Conservation (phyloP, 2,797 vertebrate species). For the Aldrovandia affinis region DNA sequence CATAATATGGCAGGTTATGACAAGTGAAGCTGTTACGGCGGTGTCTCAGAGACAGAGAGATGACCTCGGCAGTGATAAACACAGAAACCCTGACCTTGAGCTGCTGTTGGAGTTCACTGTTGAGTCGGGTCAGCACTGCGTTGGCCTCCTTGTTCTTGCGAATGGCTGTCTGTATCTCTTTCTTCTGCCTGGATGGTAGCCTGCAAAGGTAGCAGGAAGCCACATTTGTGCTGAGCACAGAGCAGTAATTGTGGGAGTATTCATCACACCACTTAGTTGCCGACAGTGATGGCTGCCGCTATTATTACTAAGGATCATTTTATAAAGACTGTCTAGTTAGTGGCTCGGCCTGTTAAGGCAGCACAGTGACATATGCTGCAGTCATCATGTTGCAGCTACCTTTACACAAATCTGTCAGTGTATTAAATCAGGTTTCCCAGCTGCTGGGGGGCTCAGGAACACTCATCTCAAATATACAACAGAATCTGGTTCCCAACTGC, state of each 20-base stretch:
- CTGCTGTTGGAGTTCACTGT: conserved; percentile 96
- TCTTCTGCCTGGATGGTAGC: conserved; percentile 87
- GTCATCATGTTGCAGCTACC: conserved; percentile 47
- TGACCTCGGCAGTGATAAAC: neutral
- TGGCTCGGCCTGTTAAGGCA: conserved; percentile 44
- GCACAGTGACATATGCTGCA: conserved; percentile 50
- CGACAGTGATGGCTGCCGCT: conserved; percentile 20
- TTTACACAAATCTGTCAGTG: conserved; percentile 30
- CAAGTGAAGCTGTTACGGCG: neutral
- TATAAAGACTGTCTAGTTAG: conserved; percentile 40
- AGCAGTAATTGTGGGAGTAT: neutral
- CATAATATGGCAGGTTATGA: no score
- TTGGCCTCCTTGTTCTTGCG: conserved; percentile 95
- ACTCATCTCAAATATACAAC: conserved; percentile 16
- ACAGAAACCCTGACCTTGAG: conserved; percentile 82
- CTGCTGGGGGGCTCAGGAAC: conserved; percentile 17
- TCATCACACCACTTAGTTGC: conserved; percentile 30
- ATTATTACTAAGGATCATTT: conserved; percentile 41
- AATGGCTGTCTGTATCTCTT: conserved; percentile 90
- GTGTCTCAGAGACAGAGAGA: conserved; percentile 17
- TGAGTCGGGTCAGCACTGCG: conserved; percentile 89
- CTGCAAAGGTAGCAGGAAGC: conserved; percentile 63
- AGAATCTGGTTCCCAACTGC: neutral
- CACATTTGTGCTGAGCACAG: neutral
- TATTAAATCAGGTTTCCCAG: conserved; percentile 31